Conservation (phyloP, 2,888 invertebrate species). For the Cartodere bifasciata region DNA sequence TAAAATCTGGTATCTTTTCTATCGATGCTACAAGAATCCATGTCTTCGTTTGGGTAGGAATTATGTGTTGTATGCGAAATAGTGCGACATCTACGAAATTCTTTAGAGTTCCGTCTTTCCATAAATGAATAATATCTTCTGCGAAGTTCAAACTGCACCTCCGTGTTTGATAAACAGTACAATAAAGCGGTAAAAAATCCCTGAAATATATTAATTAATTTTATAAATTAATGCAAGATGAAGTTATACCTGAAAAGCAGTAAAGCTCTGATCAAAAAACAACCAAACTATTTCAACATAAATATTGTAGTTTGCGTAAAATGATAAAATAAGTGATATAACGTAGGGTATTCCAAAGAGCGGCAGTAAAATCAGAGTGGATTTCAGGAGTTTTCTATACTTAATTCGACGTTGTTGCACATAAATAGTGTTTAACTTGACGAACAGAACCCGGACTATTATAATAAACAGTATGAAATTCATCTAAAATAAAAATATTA, state of each 20-base stretch:
- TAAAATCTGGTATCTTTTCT: no score
- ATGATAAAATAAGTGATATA: conserved; percentile 42
- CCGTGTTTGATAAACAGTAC: conserved; percentile 51
- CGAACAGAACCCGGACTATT: conserved; percentile 42
- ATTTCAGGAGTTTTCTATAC: conserved; percentile 50
- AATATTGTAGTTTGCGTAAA: conserved; percentile 33
- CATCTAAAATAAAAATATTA: conserved; percentile 34
- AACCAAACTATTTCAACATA: conserved; percentile 46
- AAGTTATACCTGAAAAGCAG: conserved; percentile 47
- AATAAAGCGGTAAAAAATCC: conserved; percentile 49
- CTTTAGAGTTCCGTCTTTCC: conserved; percentile 6
- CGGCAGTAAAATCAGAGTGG: conserved; percentile 52
- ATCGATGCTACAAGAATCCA: no score
- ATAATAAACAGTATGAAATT: conserved; percentile 51
- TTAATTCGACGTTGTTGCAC: conserved; percentile 44
- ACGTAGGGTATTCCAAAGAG: conserved; percentile 53
- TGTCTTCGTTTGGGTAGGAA: conserved; percentile 6
- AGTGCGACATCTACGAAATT: conserved; percentile 8
- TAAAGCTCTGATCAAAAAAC: conserved; percentile 52
- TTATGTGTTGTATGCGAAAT: conserved; percentile 11
- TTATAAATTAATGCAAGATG: conserved; percentile 1
- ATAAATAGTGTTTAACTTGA: conserved; percentile 44
- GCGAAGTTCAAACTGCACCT: conserved; percentile 41
- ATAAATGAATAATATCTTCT: conserved; percentile 23
- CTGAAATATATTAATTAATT: conserved; percentile 31